phyloP scores from a whole-genome alignment of 2,113 vertebrate species.

The Hemibates koningsi region DNA sequence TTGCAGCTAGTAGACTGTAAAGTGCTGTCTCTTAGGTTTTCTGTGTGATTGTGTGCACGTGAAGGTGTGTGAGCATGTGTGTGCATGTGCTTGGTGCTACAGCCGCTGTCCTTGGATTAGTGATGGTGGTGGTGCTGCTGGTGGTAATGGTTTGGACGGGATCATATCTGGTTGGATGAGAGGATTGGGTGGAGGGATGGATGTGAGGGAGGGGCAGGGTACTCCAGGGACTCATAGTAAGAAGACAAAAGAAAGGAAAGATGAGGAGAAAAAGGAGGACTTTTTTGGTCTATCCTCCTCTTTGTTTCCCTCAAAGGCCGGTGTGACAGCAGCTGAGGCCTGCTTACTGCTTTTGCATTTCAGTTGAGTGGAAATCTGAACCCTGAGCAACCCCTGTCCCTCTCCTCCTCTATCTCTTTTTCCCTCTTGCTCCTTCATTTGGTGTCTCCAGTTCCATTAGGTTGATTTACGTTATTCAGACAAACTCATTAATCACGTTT shows the following conservation, averaged over 20 bases:
- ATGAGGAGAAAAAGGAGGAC: slow-evolving; percentile 24
- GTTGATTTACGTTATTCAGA: slow-evolving; percentile 78
- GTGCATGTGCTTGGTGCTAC: background rate
- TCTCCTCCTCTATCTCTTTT: slow-evolving; percentile 9
- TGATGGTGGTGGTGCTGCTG: background rate
- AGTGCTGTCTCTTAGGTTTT: slow-evolving; percentile 26
- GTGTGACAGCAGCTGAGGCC: slow-evolving; percentile 58
- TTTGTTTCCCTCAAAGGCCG: slow-evolving; percentile 27
- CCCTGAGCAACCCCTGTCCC: slow-evolving; percentile 65
- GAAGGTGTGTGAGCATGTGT: background rate
- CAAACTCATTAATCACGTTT: slow-evolving; percentile 73
- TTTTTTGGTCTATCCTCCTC: background rate
- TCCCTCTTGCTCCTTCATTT: background rate
- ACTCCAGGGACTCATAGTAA: slow-evolving; percentile 41
- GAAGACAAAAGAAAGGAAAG: slow-evolving; percentile 49
- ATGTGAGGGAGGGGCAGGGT: slow-evolving; percentile 14
- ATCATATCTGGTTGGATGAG: slow-evolving; percentile 39
- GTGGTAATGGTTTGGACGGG: slow-evolving; percentile 18
- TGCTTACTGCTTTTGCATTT: slow-evolving; percentile 67
- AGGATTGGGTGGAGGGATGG: background rate
- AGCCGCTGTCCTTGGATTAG: slow-evolving; percentile 29
- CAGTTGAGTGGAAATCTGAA: slow-evolving; percentile 84
- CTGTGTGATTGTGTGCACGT: background rate
- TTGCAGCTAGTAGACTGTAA: slow-evolving; percentile 47
- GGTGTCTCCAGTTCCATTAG: slow-evolving; percentile 74